Conservation (phyloP, 2,113 vertebrate species). For the Ammodytes marinus region DNA sequence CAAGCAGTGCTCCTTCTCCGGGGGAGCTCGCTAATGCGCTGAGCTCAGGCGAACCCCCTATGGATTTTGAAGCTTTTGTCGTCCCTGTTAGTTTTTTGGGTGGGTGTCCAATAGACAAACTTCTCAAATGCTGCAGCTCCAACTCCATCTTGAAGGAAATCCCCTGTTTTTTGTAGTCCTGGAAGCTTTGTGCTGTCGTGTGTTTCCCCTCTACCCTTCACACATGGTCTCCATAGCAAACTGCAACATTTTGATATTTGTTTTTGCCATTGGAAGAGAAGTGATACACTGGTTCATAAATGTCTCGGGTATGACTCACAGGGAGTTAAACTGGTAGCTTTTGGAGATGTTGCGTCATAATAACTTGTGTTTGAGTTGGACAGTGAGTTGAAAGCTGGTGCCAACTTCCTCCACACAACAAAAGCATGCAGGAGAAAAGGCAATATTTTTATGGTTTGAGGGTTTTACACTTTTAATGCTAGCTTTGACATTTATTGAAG, state of each 20-base stretch:
- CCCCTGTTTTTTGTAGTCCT: constrained; percentile 47
- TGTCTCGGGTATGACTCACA: constrained; percentile 48
- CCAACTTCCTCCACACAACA: constrained; percentile 33
- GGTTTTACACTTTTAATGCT: neutral
- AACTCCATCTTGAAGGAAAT: constrained; percentile 62
- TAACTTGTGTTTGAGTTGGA: constrained; percentile 47
- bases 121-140: constrained; percentile 25
- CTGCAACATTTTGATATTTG: constrained; percentile 33
- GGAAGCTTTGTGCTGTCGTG: constrained; percentile 39
- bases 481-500: constrained; percentile 9
- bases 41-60: constrained; percentile 8
- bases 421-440: constrained; percentile 30
- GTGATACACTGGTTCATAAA: constrained; percentile 45
- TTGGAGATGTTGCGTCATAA: constrained; percentile 42
- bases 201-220: constrained; percentile 36
- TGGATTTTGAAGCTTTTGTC: constrained; percentile 60
- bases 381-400: constrained; percentile 15
- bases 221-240: constrained; percentile 76
- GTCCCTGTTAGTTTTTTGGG: constrained; percentile 38
- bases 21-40: constrained; percentile 52
- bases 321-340: constrained; percentile 43
- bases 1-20: constrained; percentile 61
- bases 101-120: constrained; percentile 43
- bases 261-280: constrained; percentile 64
- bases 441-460: neutral